phyloP scores from a whole-genome alignment of 2,888 invertebrate species.

The Plebejus anna region DNA sequence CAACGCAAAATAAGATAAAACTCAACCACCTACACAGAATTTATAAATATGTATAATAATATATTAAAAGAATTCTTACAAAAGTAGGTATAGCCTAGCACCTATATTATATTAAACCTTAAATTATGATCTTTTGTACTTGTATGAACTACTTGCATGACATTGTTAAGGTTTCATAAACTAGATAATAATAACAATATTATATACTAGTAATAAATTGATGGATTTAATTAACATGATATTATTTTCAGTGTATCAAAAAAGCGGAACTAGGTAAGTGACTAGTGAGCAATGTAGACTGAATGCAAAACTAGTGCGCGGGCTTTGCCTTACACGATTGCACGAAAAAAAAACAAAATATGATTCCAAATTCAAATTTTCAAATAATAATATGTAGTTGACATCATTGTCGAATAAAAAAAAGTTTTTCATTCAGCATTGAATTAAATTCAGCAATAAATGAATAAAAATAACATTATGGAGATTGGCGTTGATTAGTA shows the following conservation, averaged over 20 bases:
- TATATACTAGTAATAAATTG: background rate
- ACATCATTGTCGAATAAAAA: background rate
- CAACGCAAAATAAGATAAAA: no score
- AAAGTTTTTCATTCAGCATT: background rate
- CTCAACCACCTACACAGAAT: no score
- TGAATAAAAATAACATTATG: background rate
- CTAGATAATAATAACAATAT: background rate
- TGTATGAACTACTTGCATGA: no score
- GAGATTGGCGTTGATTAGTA: background rate
- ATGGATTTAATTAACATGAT: constrained; percentile 44
- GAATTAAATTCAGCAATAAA: no score
- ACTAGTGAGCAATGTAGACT: constrained; percentile 42
- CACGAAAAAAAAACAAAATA: constrained; percentile 12
- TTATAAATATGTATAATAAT: no score
- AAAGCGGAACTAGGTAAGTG: constrained; percentile 71
- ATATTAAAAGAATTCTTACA: no score
- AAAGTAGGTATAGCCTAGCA: no score
- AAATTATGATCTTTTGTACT: no score
- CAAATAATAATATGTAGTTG: background rate
- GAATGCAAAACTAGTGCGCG: constrained; percentile 36
- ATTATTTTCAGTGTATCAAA: constrained; percentile 76
- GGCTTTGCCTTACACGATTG: constrained; percentile 35
- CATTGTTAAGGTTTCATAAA: no score
- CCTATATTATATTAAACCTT: no score
- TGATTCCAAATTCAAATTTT: background rate